phyloP scores from a whole-genome alignment of 1,140 invertebrate species.

The Drosophila funebris region DNA sequence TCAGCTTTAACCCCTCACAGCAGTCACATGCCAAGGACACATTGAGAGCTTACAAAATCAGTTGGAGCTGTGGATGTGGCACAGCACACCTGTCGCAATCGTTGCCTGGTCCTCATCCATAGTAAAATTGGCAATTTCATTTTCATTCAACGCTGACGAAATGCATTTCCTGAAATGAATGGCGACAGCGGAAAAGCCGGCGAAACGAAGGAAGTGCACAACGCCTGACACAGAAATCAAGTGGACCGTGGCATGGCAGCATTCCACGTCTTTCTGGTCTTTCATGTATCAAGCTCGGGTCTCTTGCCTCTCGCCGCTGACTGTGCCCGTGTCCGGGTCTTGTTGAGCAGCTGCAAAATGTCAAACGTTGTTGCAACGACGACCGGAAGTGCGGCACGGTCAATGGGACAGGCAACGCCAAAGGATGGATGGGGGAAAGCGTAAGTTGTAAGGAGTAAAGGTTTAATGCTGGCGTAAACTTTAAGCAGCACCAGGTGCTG shows the following conservation, averaged over 20 bases:
- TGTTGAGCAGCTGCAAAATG: slow-evolving; percentile 35
- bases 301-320: not conserved
- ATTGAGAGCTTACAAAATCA: slow-evolving; percentile 26
- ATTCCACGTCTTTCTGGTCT: not conserved
- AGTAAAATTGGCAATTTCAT: slow-evolving; percentile 73
- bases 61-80: slow-evolving; percentile 4
- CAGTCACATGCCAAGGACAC: not conserved
- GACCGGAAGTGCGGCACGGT: slow-evolving; percentile 52
- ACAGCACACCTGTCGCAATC: slow-evolving; percentile 10
- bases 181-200: slow-evolving; percentile 49
- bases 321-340: not conserved
- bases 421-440: no score
- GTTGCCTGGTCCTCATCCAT: slow-evolving; percentile 14
- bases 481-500: slow-evolving; percentile 20
- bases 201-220: slow-evolving; percentile 49
- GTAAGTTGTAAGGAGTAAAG: not conserved
- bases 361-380: slow-evolving; percentile 63
- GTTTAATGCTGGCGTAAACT: not conserved
- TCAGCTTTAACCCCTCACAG: no score
- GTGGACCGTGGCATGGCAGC: slow-evolving; percentile 38
- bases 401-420: slow-evolving; percentile 30
- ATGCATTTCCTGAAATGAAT: slow-evolving; percentile 78
- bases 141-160: slow-evolving; percentile 77
- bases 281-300: slow-evolving; percentile 21
- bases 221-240: slow-evolving; percentile 55